These are phyloP conservation scores for Glaucomys volans DNA, from an alignment of 2,113 vertebrate species.

Conservation along the genomic window DNA sequence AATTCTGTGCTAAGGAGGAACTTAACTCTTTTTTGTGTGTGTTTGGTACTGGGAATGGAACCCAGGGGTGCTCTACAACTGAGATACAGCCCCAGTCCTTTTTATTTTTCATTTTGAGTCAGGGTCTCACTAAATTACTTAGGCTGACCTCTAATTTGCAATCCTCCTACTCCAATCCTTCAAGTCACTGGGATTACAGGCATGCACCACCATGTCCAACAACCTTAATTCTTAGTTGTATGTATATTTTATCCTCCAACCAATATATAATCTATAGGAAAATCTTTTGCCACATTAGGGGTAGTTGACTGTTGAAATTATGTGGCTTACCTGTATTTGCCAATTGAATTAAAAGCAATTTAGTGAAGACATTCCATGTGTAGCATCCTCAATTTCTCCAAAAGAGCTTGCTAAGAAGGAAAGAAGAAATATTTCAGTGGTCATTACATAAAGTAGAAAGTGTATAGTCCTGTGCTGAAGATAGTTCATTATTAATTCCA, in stretches of 20 bases:
- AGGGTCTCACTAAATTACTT: no score
- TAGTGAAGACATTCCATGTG: not conserved
- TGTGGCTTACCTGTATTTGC: not conserved
- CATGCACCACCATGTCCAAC: no score
- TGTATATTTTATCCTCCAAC: conserved; percentile 7
- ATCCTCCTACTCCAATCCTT: no score
- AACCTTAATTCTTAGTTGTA: not conserved
- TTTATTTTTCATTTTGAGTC: no score
- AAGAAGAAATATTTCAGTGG: not conserved
- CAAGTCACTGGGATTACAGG: no score
- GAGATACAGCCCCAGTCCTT: no score
- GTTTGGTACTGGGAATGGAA: no score
- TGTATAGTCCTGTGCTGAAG: not conserved
- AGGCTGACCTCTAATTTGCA: no score
- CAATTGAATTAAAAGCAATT: conserved; percentile 8
- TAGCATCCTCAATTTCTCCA: not conserved
- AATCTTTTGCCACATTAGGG: not conserved
- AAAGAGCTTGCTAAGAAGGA: not conserved
- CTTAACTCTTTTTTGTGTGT: not conserved
- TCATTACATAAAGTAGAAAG: not conserved
- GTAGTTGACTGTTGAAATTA: not conserved
- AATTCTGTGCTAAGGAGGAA: not conserved
- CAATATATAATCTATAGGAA: not conserved
- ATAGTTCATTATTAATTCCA: not conserved
- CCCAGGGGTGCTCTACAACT: no score